phyloP scores from a whole-genome alignment of 2,797 vertebrate species.

The Epinephelus malabaricus region DNA sequence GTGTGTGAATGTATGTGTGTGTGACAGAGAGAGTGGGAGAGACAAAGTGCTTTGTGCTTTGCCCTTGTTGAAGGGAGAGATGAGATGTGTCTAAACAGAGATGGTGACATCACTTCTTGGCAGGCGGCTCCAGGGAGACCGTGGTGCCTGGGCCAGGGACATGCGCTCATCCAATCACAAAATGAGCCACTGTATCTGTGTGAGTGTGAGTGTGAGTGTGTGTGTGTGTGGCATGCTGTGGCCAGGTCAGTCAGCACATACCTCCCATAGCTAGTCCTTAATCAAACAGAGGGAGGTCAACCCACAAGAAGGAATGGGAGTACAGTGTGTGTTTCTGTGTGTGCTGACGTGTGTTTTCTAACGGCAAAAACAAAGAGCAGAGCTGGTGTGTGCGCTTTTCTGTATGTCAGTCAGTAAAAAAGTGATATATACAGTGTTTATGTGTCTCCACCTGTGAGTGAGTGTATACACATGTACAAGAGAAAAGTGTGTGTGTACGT shows the following conservation, averaged over 20 bases:
- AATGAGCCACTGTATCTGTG: conserved; percentile 38
- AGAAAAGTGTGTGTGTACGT: background rate
- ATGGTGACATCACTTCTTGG: conserved; percentile 80
- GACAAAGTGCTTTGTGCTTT: conserved; percentile 49
- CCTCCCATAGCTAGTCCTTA: conserved; percentile 67
- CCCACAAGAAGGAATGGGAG: conserved; percentile 31
- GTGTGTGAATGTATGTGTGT: conserved; percentile 15
- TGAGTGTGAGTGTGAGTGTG: conserved; percentile 11
- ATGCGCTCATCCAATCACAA: conserved; percentile 67
- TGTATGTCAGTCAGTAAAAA: background rate
- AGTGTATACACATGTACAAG: background rate
- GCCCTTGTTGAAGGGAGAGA: conserved; percentile 72
- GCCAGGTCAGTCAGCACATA: conserved; percentile 64
- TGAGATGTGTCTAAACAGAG: conserved; percentile 73
- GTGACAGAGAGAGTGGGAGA: conserved; percentile 36
- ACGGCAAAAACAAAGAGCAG: conserved; percentile 3
- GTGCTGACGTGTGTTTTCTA: conserved; percentile 23
- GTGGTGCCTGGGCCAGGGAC: conserved; percentile 53
- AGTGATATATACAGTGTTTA: background rate
- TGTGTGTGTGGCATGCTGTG: conserved; percentile 32
- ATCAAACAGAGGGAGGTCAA: conserved; percentile 71
- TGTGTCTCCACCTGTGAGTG: no score
- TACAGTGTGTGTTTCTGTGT: conserved; percentile 40
- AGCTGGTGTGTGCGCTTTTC: background rate
- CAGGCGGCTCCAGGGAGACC: conserved; percentile 70